Evolutionary conservation across 2,113 vertebrate genomes (phyloP), one percentile per base, ranked within the genome.

Genomic region (Antechinus flavipes): DNA sequence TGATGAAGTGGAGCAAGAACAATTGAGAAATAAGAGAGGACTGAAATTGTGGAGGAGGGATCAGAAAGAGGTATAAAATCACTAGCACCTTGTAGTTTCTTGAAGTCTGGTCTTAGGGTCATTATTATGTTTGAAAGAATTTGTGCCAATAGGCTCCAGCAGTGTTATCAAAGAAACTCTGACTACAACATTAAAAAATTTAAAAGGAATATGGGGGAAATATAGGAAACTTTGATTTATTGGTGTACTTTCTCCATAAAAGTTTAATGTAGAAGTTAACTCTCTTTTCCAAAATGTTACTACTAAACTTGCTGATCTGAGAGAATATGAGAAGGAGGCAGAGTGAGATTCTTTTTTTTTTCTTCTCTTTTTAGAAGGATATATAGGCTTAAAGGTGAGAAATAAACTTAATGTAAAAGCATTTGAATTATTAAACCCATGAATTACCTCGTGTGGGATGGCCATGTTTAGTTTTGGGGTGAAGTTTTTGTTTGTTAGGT

Each of bases 191-290:
- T 97, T 95, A 68, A 89, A 14, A 93, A 92, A 53, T 14, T 46
- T 84, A 49, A n/a, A 61, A 91, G 55, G 42, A 92, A 58, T 93
- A 96, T 49, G 91, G 68, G 5, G 14, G 94, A 25, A 42, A 96
- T 91, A 93, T 56, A 61, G n/a, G 61, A 92, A 96, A 89, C 12
- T 95, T 54, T 95, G 94, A 2, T 52, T 95, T 97, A 19, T 14
- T 89, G 24, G 23, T 50, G 68, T 0, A 91, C 4, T 68, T 94
- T 24, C 12, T 26, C 24, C 68, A 50, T n/a, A 95, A 94, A 96
- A 54, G 46, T 91, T 84, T 8, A 84, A 22, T 24, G 46, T 22
- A 3, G 46, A 93, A 54, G 25, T 8, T 3, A 54, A 97, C 2
- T 7, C 35, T 47, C n/a, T 91, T 7, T 93, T 47, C 92, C 96